Evolutionary conservation across 2,797 vertebrate genomes (phyloP).

Genomic region (Rhinophrynus dorsalis): DNA sequence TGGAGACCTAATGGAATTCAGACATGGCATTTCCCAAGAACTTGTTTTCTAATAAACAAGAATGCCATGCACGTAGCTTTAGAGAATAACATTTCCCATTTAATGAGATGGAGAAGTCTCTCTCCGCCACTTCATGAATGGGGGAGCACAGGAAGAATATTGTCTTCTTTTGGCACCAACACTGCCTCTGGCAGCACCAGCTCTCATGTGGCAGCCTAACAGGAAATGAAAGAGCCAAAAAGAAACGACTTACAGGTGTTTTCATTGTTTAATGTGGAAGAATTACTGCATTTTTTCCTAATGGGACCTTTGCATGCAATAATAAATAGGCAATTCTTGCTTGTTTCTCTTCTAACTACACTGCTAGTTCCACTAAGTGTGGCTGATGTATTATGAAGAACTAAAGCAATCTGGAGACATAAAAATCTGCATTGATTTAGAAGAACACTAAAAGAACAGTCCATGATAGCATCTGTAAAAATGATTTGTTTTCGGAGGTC

Average conservation of each 20-base stretch:
- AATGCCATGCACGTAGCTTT: conserved; percentile 25
- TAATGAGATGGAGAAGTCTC: conserved; percentile 17
- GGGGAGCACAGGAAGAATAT: conserved; percentile 34
- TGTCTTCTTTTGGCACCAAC: conserved; percentile 28
- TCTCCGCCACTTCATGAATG: conserved; percentile 6
- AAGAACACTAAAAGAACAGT: too few relatives aligned
- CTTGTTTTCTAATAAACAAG: not conserved
- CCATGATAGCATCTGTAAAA: too few relatives aligned
- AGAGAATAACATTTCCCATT: conserved; percentile 30
- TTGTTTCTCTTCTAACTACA: not conserved
- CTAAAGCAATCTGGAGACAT: too few relatives aligned
- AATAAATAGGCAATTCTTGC: conserved; percentile 15
- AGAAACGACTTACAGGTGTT: conserved; percentile 26
- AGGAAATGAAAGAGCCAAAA: conserved; percentile 29
- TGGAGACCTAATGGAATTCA: not conserved
- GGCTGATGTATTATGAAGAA: too few relatives aligned
- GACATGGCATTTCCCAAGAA: not conserved
- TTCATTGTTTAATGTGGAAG: conserved; percentile 3
- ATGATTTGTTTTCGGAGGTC: too few relatives aligned
- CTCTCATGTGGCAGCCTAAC: conserved; percentile 19
- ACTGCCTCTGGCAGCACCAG: conserved; percentile 1
- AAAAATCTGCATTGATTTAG: too few relatives aligned
- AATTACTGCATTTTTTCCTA: conserved; percentile 1
- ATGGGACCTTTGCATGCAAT: not conserved
- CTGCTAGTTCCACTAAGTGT: not conserved